These are phyloP conservation scores for Pseudochirops corinnae DNA, from an alignment of 2,797 vertebrate genomes.

Conservation along the genomic window DNA sequence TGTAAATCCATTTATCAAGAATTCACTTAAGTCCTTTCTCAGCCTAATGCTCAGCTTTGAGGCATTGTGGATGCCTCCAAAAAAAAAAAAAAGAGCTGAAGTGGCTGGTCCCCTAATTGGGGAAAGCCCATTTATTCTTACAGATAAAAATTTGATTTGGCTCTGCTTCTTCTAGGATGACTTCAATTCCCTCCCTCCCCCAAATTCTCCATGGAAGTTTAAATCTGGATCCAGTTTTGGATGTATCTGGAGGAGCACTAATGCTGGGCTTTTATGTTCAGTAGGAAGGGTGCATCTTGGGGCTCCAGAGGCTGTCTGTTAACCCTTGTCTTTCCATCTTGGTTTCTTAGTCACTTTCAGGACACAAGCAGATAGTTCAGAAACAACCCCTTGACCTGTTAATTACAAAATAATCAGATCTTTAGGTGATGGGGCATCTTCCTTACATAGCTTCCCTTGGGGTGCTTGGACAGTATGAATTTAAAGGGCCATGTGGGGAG, in stretches of 20 bases:
- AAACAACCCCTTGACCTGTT: background rate
- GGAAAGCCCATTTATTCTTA: background rate
- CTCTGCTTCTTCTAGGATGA: background rate
- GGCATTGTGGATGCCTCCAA: background rate
- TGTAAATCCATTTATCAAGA: background rate
- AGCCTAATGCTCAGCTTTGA: background rate
- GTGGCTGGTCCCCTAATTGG: background rate
- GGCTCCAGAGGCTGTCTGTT: background rate
- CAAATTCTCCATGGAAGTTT: background rate
- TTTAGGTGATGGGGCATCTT: background rate
- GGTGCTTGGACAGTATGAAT: background rate
- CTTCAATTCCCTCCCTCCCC: background rate
- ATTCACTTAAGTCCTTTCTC: background rate
- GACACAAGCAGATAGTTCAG: slow-evolving; percentile 8
- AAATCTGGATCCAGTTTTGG: background rate
- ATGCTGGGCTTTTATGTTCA: background rate
- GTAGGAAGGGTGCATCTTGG: background rate
- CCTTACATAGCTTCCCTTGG: background rate
- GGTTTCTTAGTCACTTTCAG: background rate
- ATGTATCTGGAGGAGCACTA: background rate
- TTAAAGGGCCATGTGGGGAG: background rate
- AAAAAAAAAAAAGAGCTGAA: slow-evolving; percentile 8
- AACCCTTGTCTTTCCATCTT: background rate
- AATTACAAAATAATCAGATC: background rate
- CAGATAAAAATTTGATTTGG: slow-evolving; percentile 7